Conservation (phyloP, 2,888 invertebrate species). For the Ferrisia virgata region DNA sequence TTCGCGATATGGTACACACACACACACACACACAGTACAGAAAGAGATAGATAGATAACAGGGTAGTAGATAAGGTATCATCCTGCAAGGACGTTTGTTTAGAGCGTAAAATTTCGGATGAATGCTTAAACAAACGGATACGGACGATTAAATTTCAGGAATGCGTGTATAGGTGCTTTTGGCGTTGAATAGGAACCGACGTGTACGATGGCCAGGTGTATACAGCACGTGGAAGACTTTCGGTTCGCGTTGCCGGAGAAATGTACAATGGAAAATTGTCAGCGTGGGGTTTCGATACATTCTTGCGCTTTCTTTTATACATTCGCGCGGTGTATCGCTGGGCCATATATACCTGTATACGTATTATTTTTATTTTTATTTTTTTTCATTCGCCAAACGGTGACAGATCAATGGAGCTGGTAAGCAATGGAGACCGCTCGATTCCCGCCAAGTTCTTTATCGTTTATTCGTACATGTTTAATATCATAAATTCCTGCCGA, state of each 20-base stretch:
- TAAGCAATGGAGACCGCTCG: background rate
- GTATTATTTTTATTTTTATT: background rate
- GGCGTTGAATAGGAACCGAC: background rate
- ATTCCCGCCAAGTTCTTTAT: background rate
- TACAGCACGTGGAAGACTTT: slow-evolving; percentile 34
- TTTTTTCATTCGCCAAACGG: slow-evolving; percentile 6
- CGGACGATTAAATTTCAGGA: slow-evolving; percentile 29
- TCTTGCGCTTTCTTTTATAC: slow-evolving; percentile 8
- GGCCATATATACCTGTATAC: too few relatives aligned
- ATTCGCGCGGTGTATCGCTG: background rate
- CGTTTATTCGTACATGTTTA: background rate
- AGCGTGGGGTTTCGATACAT: slow-evolving; percentile 32
- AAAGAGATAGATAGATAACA: background rate
- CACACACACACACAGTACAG: background rate
- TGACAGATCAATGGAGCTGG: background rate
- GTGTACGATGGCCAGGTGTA: slow-evolving; percentile 8
- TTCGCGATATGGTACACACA: background rate
- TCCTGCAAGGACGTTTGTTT: slow-evolving; percentile 22
- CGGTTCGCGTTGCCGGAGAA: slow-evolving; percentile 6
- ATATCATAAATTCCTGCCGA: background rate
- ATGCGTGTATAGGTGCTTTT: slow-evolving; percentile 31
- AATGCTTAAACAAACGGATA: slow-evolving; percentile 37
- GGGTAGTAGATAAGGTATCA: too few relatives aligned
- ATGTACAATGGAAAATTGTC: slow-evolving; percentile 32
- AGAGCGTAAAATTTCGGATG: slow-evolving; percentile 18